Evolutionary conservation across 2,797 vertebrate species (phyloP).

Genomic region (Pagetopsis macropterus): DNA sequence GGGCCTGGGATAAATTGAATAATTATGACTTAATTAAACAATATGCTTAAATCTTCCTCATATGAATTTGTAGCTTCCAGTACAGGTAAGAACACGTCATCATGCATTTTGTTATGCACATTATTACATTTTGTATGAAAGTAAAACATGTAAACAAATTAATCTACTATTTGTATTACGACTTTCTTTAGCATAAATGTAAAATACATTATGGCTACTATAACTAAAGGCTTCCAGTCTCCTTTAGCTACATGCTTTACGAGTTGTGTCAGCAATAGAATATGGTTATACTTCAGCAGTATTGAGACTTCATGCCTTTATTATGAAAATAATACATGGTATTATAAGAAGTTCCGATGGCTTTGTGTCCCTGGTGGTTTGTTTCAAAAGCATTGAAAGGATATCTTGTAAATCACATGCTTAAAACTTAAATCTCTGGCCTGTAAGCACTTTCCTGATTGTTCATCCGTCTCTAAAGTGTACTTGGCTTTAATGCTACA

Average conservation of each 20-base stretch:
- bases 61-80: slow-evolving; percentile 10
- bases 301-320: slow-evolving; percentile 21
- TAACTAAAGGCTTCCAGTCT: not conserved
- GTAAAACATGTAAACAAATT: slow-evolving; percentile 17
- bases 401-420: not conserved
- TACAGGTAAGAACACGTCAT: slow-evolving; percentile 18
- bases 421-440: slow-evolving; percentile 1
- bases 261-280: not conserved
- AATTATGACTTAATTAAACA: slow-evolving; percentile 17
- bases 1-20: not conserved
- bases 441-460: not conserved
- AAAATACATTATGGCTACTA: not conserved
- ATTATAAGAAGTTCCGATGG: not conserved
- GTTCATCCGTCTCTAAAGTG: not conserved
- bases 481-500: slow-evolving; percentile 5
- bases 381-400: slow-evolving; percentile 20
- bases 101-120: slow-evolving; percentile 10
- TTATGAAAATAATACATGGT: slow-evolving; percentile 11
- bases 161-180: not conserved
- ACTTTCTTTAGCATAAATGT: not conserved
- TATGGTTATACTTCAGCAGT: not conserved
- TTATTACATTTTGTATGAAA: slow-evolving; percentile 20
- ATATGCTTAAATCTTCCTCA: slow-evolving; percentile 1
- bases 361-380: slow-evolving; percentile 2
- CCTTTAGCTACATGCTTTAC: not conserved